Evolutionary conservation across 2,797 vertebrate species (phyloP).

Genomic region (Cyprinodon diabolis): DNA sequence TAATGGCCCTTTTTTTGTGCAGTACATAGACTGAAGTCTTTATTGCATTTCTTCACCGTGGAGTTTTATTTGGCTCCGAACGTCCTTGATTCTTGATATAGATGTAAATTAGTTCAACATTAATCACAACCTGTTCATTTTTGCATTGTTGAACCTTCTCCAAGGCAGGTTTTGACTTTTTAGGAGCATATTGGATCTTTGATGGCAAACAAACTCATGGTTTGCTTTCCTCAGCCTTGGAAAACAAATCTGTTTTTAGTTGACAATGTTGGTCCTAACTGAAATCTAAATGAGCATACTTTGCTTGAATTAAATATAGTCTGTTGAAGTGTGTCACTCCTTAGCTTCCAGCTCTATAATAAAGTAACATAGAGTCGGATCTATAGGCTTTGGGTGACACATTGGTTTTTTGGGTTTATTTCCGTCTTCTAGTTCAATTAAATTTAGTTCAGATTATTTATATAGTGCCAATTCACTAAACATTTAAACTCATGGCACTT

Average conservation of each 20-base stretch:
- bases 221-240: not conserved
- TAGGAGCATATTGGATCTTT: not conserved
- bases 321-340: not conserved
- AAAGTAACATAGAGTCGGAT: not conserved
- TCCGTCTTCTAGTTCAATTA: not conserved
- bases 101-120: not conserved
- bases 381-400: not conserved
- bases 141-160: not conserved
- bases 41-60: slow-evolving; percentile 19
- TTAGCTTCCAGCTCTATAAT: not conserved
- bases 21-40: slow-evolving; percentile 19
- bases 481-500: not conserved
- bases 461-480: too few species aligned
- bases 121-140: not conserved
- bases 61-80: slow-evolving; percentile 14
- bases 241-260: not conserved
- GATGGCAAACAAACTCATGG: not conserved
- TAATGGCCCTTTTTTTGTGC: slow-evolving; percentile 20
- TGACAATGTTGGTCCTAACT: not conserved
- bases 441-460: not conserved
- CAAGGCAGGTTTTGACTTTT: not conserved
- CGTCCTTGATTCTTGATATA: slow-evolving; percentile 11
- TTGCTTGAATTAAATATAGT: not conserved
- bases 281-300: not conserved
- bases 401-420: not conserved